phyloP scores from a whole-genome alignment of 2,888 invertebrate species.

The Tryphoninae sp. region DNA sequence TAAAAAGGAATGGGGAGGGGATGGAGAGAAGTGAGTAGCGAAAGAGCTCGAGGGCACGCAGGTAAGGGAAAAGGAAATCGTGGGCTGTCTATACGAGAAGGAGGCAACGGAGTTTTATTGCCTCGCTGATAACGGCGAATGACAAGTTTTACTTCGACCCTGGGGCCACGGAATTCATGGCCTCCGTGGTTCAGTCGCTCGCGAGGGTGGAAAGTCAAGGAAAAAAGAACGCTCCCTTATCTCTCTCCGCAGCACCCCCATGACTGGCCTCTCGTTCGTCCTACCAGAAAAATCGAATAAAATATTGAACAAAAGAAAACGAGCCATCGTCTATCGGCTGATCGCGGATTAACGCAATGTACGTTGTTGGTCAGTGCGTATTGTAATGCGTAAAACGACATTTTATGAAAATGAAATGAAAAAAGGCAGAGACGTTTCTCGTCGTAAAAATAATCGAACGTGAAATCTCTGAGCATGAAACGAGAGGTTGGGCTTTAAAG shows the following conservation, averaged over 20 bases:
- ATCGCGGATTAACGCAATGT: not conserved
- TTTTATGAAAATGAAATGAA: not conserved
- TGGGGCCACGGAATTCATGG: constrained; percentile 71
- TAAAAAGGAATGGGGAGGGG: constrained; percentile 16
- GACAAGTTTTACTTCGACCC: constrained; percentile 70
- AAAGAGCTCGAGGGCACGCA: not conserved
- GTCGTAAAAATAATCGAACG: not conserved
- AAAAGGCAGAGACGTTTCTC: not conserved
- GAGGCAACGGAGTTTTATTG: constrained; percentile 70
- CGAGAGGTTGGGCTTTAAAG: not conserved
- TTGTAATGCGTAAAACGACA: not conserved
- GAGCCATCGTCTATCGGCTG: not conserved
- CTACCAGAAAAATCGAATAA: constrained; percentile 20
- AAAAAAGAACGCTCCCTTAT: constrained; percentile 29
- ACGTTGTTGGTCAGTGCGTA: not conserved
- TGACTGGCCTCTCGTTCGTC: not conserved
- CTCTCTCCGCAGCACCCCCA: constrained; percentile 21
- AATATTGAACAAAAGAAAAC: constrained; percentile 5
- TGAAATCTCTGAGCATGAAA: not conserved
- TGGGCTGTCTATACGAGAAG: constrained; percentile 3
- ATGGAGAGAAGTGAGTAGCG: not conserved
- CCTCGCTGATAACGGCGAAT: constrained; percentile 71
- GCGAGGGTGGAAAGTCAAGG: constrained; percentile 8
- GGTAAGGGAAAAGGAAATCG: constrained; percentile 13
- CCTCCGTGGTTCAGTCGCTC: constrained; percentile 37